These are phyloP conservation scores for Halcyon chelicuti DNA, from an alignment of 2,797 vertebrate genomes.

Conservation along the genomic window DNA sequence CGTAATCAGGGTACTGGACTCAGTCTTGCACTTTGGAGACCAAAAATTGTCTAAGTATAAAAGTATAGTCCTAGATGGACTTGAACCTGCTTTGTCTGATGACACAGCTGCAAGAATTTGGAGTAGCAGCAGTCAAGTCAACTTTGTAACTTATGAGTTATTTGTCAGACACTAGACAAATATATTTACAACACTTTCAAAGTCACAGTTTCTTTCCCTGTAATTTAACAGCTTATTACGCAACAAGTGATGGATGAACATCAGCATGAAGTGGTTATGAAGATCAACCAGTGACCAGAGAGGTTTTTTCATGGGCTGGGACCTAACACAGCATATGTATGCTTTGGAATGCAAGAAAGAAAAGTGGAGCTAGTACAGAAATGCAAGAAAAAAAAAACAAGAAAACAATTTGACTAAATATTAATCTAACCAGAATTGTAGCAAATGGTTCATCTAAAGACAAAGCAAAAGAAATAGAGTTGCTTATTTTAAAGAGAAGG, in stretches of 20 bases:
- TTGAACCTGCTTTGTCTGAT: background rate
- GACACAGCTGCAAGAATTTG: background rate
- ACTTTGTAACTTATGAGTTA: background rate
- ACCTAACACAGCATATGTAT: background rate
- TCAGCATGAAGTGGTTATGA: background rate
- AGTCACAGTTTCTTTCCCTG: background rate
- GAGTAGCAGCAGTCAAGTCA: background rate
- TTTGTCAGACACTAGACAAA: background rate
- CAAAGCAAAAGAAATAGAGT: background rate
- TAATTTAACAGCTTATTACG: background rate
- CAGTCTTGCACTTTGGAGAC: background rate
- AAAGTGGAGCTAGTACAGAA: background rate
- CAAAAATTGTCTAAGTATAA: background rate
- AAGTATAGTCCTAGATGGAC: background rate
- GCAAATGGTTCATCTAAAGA: background rate
- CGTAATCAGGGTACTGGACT: background rate
- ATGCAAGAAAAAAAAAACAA: background rate
- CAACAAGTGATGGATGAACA: background rate
- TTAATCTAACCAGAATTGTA: background rate
- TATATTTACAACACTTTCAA: background rate
- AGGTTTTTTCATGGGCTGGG: background rate
- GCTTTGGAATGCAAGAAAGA: background rate
- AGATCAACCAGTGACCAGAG: background rate
- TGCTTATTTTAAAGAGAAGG: background rate
- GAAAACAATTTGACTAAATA: background rate